Conservation (phyloP, 2,113 vertebrate genomes). For the Clinocottus analis region DNA sequence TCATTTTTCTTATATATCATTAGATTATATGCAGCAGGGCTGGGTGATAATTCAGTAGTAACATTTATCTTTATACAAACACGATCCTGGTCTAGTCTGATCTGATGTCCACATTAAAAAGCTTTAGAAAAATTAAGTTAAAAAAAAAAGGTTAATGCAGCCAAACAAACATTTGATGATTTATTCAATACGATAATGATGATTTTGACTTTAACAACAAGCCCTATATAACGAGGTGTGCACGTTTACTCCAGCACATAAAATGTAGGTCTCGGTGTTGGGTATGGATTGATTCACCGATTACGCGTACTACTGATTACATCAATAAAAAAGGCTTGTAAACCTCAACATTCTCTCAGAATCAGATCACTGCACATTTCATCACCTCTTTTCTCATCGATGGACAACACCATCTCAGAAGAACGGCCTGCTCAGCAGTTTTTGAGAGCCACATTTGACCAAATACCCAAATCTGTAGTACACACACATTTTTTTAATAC, state of each 20-base stretch:
- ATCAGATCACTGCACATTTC: too few relatives aligned
- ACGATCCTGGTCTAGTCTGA: too few relatives aligned
- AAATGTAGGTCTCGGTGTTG: background rate
- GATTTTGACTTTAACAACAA: background rate
- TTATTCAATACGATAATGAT: background rate
- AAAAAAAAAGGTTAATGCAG: background rate
- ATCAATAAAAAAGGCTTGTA: background rate
- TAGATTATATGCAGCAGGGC: background rate
- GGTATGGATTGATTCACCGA: background rate
- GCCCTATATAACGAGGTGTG: too few relatives aligned
- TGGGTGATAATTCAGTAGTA: background rate
- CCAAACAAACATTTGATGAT: background rate
- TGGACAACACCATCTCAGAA: constrained; percentile 2
- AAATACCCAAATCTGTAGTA: constrained; percentile 30
- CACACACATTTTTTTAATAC: too few relatives aligned
- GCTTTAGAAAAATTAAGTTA: background rate
- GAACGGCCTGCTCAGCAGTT: constrained; percentile 43
- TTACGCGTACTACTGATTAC: background rate
- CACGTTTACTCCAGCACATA: background rate
- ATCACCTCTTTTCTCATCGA: constrained; percentile 8
- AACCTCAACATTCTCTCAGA: constrained; percentile 1
- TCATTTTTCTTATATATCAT: too few relatives aligned
- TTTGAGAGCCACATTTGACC: constrained; percentile 39
- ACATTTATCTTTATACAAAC: background rate
- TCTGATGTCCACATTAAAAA: background rate